Base-by-base conservation (phyloP, 1,140 invertebrate species). In the Drosophila oshimai region DNA sequence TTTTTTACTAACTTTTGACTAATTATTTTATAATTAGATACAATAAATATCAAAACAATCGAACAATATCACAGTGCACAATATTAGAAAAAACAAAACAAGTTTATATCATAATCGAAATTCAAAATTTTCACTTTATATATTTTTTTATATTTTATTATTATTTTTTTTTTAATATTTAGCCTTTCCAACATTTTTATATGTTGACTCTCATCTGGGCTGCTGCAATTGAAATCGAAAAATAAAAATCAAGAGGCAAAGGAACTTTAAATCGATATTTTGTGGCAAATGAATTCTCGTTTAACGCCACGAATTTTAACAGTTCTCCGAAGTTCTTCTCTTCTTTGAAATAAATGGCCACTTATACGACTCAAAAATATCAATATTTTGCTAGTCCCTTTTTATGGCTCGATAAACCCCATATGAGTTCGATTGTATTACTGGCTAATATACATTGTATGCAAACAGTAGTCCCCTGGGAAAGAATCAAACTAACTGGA, bases 351-450 rank as follows among this genome's bases (percentile, higher is more conserved):
- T 24, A 10, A 41, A 57, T 31, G 24, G 17, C 7, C 50, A 24
- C 17, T 31, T 41, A 41, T 17, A 20, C 13, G 53, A 61, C 18
- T 31, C 3, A 24, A 60, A 33, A 41, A 12, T n/a, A 44, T 26
- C 18, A 10, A 12, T 42, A 24, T 33, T 34, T 42, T 26, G 36
- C 13, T 18, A 61, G 61, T 61, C 54, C 24, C 24, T 31, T 60
- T 60, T 61, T 61, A 61, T 61, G 10, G 54, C 53, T n/a, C 34
- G 15, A 10, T 13, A 7, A 41, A 41, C 29, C 22, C 3, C 33
- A 34, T 4, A 12, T 20, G 15, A 10, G n/a, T 24, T 17, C 17
- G 17, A 53, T 26, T 33, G n/a, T 54, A 44, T 44, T 13, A n/a
- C 10, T 0, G 2, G 7, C 28, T 9, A 6, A 24, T 24, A 22